phyloP scores from a whole-genome alignment of 2,797 vertebrate species.

The Xiphorhynchus erythropygius region DNA sequence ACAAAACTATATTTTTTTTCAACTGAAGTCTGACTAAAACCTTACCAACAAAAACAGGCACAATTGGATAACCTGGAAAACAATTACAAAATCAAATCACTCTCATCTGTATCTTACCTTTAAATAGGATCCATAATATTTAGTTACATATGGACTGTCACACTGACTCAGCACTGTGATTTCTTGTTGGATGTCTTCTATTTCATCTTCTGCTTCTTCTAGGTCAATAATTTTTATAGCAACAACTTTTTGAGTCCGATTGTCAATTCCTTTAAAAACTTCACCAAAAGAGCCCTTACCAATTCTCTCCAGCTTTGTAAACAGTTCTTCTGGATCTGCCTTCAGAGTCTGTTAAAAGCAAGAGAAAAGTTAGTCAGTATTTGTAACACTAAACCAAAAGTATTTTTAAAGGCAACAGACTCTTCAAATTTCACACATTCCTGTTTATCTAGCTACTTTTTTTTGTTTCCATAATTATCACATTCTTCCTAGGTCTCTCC shows the following conservation, averaged over 20 bases:
- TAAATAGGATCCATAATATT: constrained; percentile 96
- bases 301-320: constrained; percentile 94
- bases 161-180: constrained; percentile 98
- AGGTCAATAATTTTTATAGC: constrained; percentile 99
- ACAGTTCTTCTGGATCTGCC: constrained; percentile 93
- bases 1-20: neutral
- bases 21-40: neutral
- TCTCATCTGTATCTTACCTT: constrained; percentile 82
- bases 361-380: neutral
- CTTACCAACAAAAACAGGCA: neutral
- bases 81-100: neutral
- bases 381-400: neutral
- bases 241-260: constrained; percentile 94
- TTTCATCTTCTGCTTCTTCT: constrained; percentile 98
- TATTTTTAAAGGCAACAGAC: neutral
- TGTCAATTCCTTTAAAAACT: constrained; percentile 99
- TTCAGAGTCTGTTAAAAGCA: constrained; percentile 83
- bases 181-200: constrained; percentile 98
- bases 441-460: neutral
- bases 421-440: neutral
- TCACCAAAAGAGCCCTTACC: constrained; percentile 98
- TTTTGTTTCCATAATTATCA: neutral
- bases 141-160: constrained; percentile 97
- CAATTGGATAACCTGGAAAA: neutral
- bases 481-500: neutral